Conservation (phyloP, 2,113 vertebrate genomes). For the Python bivittatus region DNA sequence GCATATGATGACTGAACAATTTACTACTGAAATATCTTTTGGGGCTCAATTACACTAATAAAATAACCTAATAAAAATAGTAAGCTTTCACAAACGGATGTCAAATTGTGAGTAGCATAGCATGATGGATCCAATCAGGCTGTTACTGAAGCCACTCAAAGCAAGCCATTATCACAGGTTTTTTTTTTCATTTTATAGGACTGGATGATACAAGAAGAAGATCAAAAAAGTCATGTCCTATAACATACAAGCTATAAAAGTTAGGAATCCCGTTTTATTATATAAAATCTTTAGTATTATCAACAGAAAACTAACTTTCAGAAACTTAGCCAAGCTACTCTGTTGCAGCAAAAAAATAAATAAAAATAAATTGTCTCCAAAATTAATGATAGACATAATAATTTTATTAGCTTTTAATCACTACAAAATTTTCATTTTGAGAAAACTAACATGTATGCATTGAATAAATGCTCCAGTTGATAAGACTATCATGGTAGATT, state of each 20-base stretch:
- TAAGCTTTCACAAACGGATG: background rate
- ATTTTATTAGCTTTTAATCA: background rate
- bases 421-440: background rate
- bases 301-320: no score
- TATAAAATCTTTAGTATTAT: no score
- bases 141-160: background rate
- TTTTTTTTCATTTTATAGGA: no score
- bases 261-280: no score
- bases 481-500: constrained; percentile 47
- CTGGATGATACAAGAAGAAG: no score
- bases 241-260: no score
- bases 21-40: background rate
- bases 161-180: background rate
- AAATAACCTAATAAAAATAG: background rate
- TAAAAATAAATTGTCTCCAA: background rate
- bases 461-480: constrained; percentile 44
- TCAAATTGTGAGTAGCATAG: background rate
- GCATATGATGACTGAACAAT: background rate
- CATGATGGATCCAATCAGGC: background rate
- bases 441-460: constrained; percentile 60
- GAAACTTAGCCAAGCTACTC: background rate
- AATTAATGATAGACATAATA: background rate
- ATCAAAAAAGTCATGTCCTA: no score
- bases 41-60: background rate
- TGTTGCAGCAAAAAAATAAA: constrained; percentile 23